These are phyloP conservation scores for Plagodis dolabraria DNA, from an alignment of 2,888 invertebrate genomes.

Conservation along the genomic window DNA sequence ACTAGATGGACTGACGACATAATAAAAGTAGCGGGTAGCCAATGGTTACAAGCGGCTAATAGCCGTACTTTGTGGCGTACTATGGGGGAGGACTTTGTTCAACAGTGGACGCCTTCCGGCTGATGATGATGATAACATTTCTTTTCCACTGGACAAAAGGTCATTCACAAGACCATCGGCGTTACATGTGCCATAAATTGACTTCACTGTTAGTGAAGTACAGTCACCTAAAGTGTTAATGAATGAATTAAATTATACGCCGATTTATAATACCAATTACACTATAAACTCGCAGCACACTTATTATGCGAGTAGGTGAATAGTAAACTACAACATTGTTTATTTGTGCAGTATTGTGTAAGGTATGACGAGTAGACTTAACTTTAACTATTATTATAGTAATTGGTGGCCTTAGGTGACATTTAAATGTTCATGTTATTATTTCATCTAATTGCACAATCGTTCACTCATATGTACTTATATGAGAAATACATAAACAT, in stretches of 20 bases:
- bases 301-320: slow-evolving; percentile 2
- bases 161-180: no score
- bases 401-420: slow-evolving; percentile 8
- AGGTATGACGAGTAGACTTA: slow-evolving; percentile 4
- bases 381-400: slow-evolving; percentile 1
- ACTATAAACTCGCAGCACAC: background rate
- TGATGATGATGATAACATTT: no score
- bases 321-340: slow-evolving; percentile 11
- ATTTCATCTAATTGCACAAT: slow-evolving; percentile 2
- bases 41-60: no score
- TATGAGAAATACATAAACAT: no score
- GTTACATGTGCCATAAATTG: no score
- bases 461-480: background rate
- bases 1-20: no score
- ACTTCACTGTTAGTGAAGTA: no score
- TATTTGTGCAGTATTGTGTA: slow-evolving; percentile 9
- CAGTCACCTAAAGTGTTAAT: background rate
- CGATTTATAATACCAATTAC: background rate
- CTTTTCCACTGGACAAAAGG: no score
- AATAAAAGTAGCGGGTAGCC: no score
- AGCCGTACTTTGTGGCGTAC: no score
- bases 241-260: background rate
- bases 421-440: slow-evolving; percentile 1
- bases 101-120: no score
- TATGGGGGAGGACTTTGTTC: no score